Conservation (phyloP, 1,140 invertebrate genomes). For the Phymorhynchus buccinoides region DNA sequence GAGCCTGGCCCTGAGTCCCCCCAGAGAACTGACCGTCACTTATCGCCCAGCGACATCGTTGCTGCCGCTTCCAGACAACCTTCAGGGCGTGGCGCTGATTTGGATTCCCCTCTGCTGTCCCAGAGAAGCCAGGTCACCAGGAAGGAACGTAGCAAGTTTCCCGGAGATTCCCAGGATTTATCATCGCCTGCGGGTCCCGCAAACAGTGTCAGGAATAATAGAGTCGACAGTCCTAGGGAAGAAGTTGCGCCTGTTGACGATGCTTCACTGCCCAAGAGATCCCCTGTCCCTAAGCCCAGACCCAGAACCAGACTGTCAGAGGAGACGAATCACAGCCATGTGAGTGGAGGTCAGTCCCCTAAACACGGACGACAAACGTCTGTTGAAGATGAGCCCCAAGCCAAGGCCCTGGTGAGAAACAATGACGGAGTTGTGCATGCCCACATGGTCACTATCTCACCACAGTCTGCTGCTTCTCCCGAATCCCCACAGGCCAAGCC, state of each 20-base stretch:
- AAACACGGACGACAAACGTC: background rate
- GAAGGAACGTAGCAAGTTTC: background rate
- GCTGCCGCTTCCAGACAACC: slow-evolving; percentile 18
- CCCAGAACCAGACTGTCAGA: background rate
- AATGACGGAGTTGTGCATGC: background rate
- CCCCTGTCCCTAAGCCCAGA: slow-evolving; percentile 23
- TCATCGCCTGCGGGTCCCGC: background rate
- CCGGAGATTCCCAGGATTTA: background rate
- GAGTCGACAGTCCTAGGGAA: background rate
- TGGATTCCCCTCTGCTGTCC: background rate
- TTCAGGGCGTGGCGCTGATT: background rate
- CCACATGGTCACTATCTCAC: background rate
- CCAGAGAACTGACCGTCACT: slow-evolving; percentile 19
- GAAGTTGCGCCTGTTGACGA: background rate
- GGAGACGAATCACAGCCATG: background rate
- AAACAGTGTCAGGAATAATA: background rate
- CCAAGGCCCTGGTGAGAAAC: background rate
- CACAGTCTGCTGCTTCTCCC: background rate
- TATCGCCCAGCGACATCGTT: slow-evolving; percentile 16
- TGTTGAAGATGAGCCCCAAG: background rate
- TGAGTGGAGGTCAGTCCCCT: background rate
- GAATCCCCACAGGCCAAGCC: slow-evolving; percentile 18
- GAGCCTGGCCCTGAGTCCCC: background rate
- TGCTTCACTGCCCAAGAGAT: background rate
- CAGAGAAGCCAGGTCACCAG: background rate